Base-by-base conservation (phyloP, 2,888 invertebrate genomes). In the Campoplex nolae region DNA sequence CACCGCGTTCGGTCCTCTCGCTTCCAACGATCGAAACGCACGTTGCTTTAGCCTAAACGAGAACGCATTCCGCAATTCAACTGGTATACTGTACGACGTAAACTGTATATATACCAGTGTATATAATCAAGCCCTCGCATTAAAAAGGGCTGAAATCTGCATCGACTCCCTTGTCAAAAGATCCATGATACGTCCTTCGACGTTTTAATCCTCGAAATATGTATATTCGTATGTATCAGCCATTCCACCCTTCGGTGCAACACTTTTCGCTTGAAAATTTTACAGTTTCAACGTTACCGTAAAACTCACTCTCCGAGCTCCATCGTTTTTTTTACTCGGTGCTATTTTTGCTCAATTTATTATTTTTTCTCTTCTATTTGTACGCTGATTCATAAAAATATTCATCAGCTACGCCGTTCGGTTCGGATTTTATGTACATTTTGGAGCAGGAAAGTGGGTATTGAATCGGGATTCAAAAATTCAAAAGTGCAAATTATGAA, bases 31-130 rank as follows among this genome's bases (percentile, higher is more conserved):
- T 82, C 77, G 78, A 75, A 71, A 76, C 79, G 71, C 87, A 79
- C 82, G 70, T 70, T 54, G 74, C 82, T 56, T 62, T 78, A 75
- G 84, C 84, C 87, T 84, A 87, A 87, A 84, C 87, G 87, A 82
- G 84, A 87, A 84, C 84, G 87, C 87, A 87, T 87, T 87, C 84
- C 87, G 79, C 84, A 83, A 70, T 87, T 83, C 84, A 83, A 87
- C 82, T 83, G 84, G 75, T 79, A 11, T 84, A 58, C 73, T 68
- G 9, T 65, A 76, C 73, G 73, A 77, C 54, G 45, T 85, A 78
- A 16, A 42, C 28, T 23, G 56, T 58, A 58, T n/a, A 62, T 32
- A 23, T 23, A 23, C 23, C 56, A 28, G 28, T 48, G 48, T 48
- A 73, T 73, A 73, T 38, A 35, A 38, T 35, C 18, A 8, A 38